These are phyloP conservation scores for Sisyra terminalis DNA, from an alignment of 2,888 invertebrate genomes.

Conservation along the genomic window DNA sequence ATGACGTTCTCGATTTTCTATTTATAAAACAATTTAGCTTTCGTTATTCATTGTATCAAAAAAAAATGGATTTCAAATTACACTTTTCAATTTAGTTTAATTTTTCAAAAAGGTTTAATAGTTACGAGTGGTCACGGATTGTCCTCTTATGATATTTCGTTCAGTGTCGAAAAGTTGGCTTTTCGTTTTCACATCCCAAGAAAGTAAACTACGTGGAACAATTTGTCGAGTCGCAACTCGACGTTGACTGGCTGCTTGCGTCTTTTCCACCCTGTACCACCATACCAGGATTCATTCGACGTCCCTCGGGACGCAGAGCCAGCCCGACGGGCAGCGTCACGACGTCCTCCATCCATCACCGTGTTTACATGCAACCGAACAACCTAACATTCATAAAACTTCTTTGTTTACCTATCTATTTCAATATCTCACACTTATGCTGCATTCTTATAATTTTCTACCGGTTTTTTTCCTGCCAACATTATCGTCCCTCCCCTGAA, in stretches of 20 bases:
- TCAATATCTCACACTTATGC: not conserved
- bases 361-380: constrained; percentile 5
- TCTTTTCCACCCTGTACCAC: not conserved
- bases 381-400: constrained; percentile 1
- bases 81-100: too few relatives aligned
- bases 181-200: too few relatives aligned
- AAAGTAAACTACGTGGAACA: too few relatives aligned
- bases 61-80: too few relatives aligned
- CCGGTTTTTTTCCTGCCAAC: not conserved
- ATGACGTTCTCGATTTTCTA: too few relatives aligned
- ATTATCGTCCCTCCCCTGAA: not conserved
- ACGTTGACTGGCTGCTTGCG: not conserved
- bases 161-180: too few relatives aligned
- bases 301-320: constrained; percentile 5
- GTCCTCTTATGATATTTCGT: too few relatives aligned
- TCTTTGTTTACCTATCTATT: constrained; percentile 1
- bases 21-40: too few relatives aligned
- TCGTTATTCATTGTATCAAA: too few relatives aligned
- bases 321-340: constrained; percentile 2
- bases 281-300: not conserved
- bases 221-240: too few relatives aligned
- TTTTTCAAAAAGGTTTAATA: too few relatives aligned
- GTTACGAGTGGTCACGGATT: too few relatives aligned
- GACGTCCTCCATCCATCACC: constrained; percentile 6
- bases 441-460: not conserved